phyloP scores from a whole-genome alignment of 2,797 vertebrate species.

The Coranthus polyacanthus region DNA sequence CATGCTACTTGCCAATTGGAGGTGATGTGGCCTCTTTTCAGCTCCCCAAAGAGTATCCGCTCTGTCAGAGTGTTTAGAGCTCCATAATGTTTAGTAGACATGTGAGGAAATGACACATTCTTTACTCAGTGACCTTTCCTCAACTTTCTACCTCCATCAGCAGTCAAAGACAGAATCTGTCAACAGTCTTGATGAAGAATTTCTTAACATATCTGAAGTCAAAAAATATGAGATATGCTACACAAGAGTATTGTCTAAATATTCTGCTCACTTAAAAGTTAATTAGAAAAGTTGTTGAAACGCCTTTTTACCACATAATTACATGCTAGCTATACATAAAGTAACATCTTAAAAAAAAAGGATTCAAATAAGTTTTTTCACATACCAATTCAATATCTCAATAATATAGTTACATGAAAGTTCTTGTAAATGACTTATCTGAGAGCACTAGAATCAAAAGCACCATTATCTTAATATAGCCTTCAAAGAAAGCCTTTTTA shows the following conservation, averaged over 20 bases:
- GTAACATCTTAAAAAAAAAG: neutral
- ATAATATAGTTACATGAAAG: constrained; percentile 23
- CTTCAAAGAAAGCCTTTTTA: constrained; percentile 49
- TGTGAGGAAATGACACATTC: constrained; percentile 58
- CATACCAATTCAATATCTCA: constrained; percentile 17
- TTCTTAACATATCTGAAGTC: constrained; percentile 3
- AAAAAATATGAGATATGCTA: neutral
- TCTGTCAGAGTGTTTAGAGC: constrained; percentile 60
- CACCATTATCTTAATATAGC: constrained; percentile 16
- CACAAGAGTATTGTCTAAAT: neutral
- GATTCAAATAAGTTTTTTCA: neutral
- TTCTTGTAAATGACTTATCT: neutral
- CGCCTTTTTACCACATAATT: neutral
- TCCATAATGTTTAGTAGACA: constrained; percentile 19
- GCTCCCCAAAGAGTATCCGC: constrained; percentile 48
- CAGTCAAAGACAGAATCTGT: constrained; percentile 41
- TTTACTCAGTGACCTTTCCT: constrained; percentile 50
- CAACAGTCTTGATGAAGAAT: constrained; percentile 22
- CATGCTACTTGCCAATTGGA: constrained; percentile 31
- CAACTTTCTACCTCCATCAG: constrained; percentile 27
- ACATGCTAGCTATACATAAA: neutral
- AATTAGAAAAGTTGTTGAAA: neutral
- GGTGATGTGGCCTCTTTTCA: constrained; percentile 51
- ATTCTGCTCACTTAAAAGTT: neutral
- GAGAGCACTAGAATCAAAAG: constrained; percentile 21